Evolutionary conservation across 2,888 invertebrate genomes (phyloP), one percentile per base, ranked within the genome.

Genomic region (Sarcophaga subvicina): DNA sequence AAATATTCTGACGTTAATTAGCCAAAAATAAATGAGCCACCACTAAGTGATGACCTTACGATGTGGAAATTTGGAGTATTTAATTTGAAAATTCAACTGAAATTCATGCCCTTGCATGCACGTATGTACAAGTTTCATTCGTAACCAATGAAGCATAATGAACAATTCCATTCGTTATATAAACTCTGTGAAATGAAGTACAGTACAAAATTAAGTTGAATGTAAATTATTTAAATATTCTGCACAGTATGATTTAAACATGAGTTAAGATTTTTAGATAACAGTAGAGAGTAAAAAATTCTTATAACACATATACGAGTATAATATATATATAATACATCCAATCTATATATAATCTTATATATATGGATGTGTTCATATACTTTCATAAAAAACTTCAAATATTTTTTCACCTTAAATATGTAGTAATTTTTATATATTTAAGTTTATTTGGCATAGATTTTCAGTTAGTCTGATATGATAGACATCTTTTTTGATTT

Each of bases 31-130:
- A 67, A 67, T 17, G 37, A 22, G 20, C 67, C 45, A 20, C 45
- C 67, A 45, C 67, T 47, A 45, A 67, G 37, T 45, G 11, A 67
- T 67, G 67, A 14, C 11, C 20, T 67, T 67, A 20, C 67, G 45
- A 67, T 67, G 10, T 67, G 67, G 45, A 67, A 47, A 20, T 67
- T 67, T 67, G 54, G 12, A 14, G 54, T 54, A 67, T 66, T 66
- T 66, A 25, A 37, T 66, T 37, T 37, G 6, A 37, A 37, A 37
- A 37, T 66, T 1, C 66, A 37, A n/a, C 25, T 66, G 37, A 22
- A 67, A 67, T 20, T 67, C 37, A 37, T n/a, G 17, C 66, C 8
- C 17, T n/a, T 37, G 66, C 37, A 66, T 63, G 63, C 22, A 37
- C 37, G 37, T 37, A 37, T 37, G 37, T 37, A 37, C 37, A 37